Evolutionary conservation across 2,888 invertebrate species (phyloP).

Genomic region (Sarcophaga rosellei): DNA sequence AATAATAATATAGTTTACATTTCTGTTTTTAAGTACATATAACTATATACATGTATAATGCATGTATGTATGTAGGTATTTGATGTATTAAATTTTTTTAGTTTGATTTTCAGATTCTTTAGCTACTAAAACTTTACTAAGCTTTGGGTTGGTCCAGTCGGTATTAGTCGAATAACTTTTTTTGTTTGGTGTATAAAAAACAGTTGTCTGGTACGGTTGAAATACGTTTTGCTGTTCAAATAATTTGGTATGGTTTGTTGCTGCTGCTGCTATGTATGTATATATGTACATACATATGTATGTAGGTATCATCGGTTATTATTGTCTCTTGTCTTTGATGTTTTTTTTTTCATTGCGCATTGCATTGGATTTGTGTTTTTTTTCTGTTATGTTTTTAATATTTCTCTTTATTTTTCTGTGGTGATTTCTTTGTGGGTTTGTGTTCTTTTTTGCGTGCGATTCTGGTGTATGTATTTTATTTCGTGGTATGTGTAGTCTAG

Average conservation of each 20-base stretch:
- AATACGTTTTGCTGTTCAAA: not conserved
- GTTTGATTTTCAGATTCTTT: not conserved
- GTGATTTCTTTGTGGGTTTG: slow-evolving; percentile 2
- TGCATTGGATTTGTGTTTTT: slow-evolving; percentile 18
- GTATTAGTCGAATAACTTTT: not conserved
- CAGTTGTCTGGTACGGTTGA: not conserved
- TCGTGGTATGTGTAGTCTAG: slow-evolving; percentile 21
- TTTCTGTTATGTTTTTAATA: slow-evolving; percentile 1
- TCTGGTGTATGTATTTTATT: slow-evolving; percentile 8
- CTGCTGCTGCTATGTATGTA: slow-evolving; percentile 28
- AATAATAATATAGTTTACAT: too few species aligned
- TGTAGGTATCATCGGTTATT: too few species aligned
- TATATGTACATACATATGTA: not conserved
- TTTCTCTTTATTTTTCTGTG: slow-evolving; percentile 3
- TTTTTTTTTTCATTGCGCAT: slow-evolving; percentile 47
- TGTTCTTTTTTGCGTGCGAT: not conserved
- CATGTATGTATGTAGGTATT: not conserved
- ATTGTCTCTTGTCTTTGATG: slow-evolving; percentile 8
- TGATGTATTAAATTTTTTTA: not conserved
- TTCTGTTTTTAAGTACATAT: not conserved
- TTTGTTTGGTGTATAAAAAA: not conserved
- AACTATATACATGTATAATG: not conserved
- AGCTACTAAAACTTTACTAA: too few species aligned
- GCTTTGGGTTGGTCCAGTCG: not conserved
- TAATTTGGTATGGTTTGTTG: not conserved